These are phyloP conservation scores for Caloenas nicobarica DNA, from an alignment of 2,113 vertebrate species.

Conservation along the genomic window DNA sequence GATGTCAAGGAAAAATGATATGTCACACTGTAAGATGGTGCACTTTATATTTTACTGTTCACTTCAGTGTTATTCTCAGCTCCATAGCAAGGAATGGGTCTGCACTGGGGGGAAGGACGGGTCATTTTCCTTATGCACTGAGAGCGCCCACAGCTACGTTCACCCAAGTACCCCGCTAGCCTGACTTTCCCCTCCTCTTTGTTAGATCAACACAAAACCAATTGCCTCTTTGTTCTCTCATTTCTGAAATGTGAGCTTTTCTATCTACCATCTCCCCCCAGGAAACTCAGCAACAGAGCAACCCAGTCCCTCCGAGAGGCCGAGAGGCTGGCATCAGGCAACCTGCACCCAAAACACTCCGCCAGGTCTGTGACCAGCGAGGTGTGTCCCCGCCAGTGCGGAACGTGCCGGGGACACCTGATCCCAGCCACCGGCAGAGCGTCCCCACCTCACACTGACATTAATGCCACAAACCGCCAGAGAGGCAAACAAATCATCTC, in stretches of 20 bases:
- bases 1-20: conserved; percentile 31
- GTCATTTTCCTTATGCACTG: background rate
- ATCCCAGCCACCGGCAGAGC: rapidly evolving
- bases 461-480: background rate
- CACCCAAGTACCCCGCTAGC: background rate
- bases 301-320: background rate
- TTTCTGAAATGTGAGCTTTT: background rate
- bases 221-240: rapidly evolving
- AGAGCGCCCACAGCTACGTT: rapidly evolving
- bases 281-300: background rate
- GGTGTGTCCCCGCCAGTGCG: rapidly evolving
- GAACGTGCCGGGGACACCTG: rapidly evolving
- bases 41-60: conserved; percentile 17
- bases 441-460: background rate
- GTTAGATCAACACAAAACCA: background rate
- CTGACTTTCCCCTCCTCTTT: background rate
- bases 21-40: background rate
- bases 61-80: background rate
- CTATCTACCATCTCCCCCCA: background rate
- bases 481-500: background rate
- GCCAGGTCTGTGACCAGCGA: background rate
- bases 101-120: background rate
- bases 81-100: background rate
- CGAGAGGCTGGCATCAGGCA: background rate
- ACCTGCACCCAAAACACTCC: background rate